Evolutionary conservation across 2,113 vertebrate species (phyloP).

Genomic region (Puma concolor): DNA sequence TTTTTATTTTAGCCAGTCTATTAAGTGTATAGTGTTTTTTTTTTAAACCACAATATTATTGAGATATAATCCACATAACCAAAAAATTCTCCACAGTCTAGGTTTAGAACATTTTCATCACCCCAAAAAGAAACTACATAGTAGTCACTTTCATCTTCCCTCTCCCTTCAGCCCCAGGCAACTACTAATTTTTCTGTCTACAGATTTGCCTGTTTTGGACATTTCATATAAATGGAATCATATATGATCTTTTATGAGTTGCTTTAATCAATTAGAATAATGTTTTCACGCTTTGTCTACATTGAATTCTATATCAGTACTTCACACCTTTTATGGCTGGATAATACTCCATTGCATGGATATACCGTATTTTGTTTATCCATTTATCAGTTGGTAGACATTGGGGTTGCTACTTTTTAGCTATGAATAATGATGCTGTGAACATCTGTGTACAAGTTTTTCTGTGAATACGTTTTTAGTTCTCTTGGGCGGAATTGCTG

Average conservation of each 20-base stretch:
- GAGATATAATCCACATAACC: not conserved
- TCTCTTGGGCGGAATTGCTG: not conserved
- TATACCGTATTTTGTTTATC: not conserved
- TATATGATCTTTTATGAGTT: not conserved
- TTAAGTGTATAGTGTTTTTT: not conserved
- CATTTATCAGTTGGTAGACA: not conserved
- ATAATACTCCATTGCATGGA: not conserved
- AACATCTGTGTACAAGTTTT: not conserved
- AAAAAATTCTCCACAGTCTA: not conserved
- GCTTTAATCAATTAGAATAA: not conserved
- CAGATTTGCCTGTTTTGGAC: not conserved
- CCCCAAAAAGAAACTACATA: not conserved
- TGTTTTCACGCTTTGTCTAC: not conserved
- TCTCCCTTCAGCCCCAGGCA: not conserved
- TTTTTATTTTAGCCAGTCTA: not conserved
- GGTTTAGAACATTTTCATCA: not conserved
- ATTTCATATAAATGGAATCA: constrained; percentile 4
- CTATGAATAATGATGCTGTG: not conserved
- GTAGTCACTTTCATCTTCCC: not conserved
- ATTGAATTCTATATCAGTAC: not conserved
- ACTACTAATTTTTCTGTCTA: not conserved
- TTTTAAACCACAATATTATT: not conserved
- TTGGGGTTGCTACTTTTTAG: not conserved
- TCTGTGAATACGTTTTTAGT: not conserved
- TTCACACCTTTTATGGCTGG: not conserved